phyloP scores from a whole-genome alignment of 2,888 invertebrate genomes.

The Protonemura montana region DNA sequence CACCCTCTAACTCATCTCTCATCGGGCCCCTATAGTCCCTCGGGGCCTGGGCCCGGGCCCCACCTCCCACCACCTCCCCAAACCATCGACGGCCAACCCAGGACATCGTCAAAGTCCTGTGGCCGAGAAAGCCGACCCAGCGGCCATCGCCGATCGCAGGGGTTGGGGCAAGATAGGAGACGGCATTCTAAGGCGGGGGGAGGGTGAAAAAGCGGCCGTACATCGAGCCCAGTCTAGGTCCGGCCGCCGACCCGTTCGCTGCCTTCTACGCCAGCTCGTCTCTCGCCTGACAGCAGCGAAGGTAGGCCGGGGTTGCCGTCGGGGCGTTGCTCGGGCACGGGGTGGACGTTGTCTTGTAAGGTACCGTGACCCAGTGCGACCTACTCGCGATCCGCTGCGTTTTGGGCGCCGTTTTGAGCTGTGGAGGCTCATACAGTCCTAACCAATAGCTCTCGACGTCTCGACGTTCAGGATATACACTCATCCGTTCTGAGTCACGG shows the following conservation, averaged over 20 bases:
- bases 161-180: slow-evolving; percentile 21
- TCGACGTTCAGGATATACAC: too few relatives aligned
- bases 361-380: too few relatives aligned
- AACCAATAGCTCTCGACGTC: too few relatives aligned
- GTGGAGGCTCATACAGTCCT: too few relatives aligned
- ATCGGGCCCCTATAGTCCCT: slow-evolving; percentile 49
- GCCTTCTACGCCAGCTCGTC: neutral
- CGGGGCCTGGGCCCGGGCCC: slow-evolving; percentile 49
- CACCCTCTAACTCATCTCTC: slow-evolving; percentile 47
- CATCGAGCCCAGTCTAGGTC: slow-evolving; percentile 19
- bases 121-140: neutral
- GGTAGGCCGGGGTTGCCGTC: neutral
- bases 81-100: neutral
- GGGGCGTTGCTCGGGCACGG: neutral
- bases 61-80: slow-evolving; percentile 49
- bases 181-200: slow-evolving; percentile 7
- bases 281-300: neutral
- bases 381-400: too few relatives aligned
- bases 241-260: slow-evolving; percentile 63
- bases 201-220: neutral
- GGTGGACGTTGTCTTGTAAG: too few relatives aligned
- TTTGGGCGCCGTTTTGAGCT: too few relatives aligned
- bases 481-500: too few relatives aligned
- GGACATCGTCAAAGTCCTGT: neutral
- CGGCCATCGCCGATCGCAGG: neutral